These are phyloP conservation scores for Arctia plantaginis DNA, from an alignment of 2,888 invertebrate species.

Conservation along the genomic window DNA sequence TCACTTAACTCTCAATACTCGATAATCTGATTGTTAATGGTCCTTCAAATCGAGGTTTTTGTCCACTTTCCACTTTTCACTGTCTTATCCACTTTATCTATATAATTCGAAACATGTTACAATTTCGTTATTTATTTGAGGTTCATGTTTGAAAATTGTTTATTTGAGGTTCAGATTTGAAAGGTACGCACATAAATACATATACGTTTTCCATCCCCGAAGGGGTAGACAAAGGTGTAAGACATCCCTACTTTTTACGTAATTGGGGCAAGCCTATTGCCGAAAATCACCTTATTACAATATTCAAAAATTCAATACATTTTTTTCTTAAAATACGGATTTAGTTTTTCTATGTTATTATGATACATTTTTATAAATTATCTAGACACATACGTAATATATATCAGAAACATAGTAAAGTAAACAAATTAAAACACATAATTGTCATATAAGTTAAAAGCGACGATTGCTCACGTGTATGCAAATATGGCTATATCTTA, in stretches of 20 bases:
- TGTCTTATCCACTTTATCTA: background rate
- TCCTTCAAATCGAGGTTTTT: background rate
- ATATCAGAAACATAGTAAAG: background rate
- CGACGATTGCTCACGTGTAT: constrained; percentile 14
- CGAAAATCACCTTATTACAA: no score
- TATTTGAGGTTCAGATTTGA: no score
- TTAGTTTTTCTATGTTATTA: background rate
- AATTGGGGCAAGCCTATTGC: no score
- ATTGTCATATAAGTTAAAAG: background rate
- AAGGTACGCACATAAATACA: background rate
- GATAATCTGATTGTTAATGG: constrained; percentile 14
- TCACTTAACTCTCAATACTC: constrained; percentile 27
- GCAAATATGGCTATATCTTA: constrained; percentile 18
- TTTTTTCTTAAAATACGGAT: background rate
- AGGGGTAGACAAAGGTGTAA: no score
- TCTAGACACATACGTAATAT: background rate
- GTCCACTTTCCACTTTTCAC: background rate
- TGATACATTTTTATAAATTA: background rate
- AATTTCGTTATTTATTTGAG: background rate
- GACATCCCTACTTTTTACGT: no score
- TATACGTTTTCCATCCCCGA: background rate
- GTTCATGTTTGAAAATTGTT: background rate
- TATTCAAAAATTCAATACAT: no score
- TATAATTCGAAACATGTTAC: background rate
- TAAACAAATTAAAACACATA: background rate